These are phyloP conservation scores for Anguilla megastoma DNA, from an alignment of 2,797 vertebrate species.

Conservation along the genomic window DNA sequence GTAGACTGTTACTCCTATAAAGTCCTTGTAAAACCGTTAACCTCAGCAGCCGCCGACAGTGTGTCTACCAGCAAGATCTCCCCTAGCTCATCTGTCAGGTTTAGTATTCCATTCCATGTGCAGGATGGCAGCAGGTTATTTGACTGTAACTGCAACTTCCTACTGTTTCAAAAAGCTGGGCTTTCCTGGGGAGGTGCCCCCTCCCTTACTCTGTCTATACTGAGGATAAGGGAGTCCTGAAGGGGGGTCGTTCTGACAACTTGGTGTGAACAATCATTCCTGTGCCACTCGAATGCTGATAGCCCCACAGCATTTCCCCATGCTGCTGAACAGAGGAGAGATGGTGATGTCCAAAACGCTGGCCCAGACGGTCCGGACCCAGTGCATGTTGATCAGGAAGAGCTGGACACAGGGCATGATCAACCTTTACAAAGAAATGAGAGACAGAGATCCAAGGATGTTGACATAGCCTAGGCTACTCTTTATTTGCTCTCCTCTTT, in stretches of 20 bases:
- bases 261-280: conserved; percentile 57
- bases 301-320: conserved; percentile 64
- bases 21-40: neutral
- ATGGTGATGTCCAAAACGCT: conserved; percentile 62
- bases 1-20: neutral
- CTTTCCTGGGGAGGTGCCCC: neutral
- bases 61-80: neutral
- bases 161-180: neutral
- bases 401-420: conserved; percentile 67
- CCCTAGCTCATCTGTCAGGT: neutral
- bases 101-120: neutral
- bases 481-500: neutral
- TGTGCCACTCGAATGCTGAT: conserved; percentile 66
- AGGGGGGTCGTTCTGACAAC: neutral
- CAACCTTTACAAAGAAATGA: conserved; percentile 60
- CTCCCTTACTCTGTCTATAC: neutral
- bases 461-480: neutral
- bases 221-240: neutral
- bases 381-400: conserved; percentile 59
- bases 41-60: neutral
- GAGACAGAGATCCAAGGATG: neutral
- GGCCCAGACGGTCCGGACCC: conserved; percentile 70
- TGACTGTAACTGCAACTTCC: neutral
- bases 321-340: conserved; percentile 63
- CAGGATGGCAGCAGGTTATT: neutral